Conservation (phyloP, 53 echinoderm and acorn worm species). For the Astropecten irregularis region DNA sequence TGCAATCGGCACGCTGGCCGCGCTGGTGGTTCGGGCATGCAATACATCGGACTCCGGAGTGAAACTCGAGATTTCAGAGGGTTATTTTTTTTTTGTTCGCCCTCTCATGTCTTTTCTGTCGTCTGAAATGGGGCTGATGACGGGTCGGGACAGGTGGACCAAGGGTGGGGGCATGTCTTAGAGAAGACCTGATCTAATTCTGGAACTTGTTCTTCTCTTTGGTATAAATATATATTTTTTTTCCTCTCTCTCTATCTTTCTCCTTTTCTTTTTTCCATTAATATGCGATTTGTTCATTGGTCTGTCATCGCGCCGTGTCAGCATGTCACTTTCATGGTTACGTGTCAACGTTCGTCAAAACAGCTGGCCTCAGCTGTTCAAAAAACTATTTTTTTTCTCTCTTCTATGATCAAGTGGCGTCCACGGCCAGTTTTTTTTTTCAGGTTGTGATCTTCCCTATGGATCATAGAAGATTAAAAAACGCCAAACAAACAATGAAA, state of each 20-base stretch:
- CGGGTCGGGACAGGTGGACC: constrained; percentile 19
- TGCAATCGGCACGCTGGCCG: background rate
- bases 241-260: background rate
- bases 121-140: constrained; percentile 22
- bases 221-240: background rate
- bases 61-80: constrained; percentile 15
- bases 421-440: constrained; percentile 10
- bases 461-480: too few species aligned
- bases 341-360: constrained; percentile 7
- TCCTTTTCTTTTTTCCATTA: constrained; percentile 5
- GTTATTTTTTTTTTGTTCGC: background rate
- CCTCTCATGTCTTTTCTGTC: too few species aligned
- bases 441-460: too few species aligned
- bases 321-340: constrained; percentile 55
- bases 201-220: background rate
- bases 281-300: background rate
- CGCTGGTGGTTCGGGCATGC: background rate
- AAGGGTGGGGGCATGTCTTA: background rate
- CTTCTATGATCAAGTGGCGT: background rate
- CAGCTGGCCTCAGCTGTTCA: constrained; percentile 39
- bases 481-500: too few species aligned
- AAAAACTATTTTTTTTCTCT: background rate
- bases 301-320: constrained; percentile 10
- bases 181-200: background rate
- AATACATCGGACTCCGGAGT: background rate